phyloP scores from a whole-genome alignment of 2,113 vertebrate species.

The Hydrolagus affinis region DNA sequence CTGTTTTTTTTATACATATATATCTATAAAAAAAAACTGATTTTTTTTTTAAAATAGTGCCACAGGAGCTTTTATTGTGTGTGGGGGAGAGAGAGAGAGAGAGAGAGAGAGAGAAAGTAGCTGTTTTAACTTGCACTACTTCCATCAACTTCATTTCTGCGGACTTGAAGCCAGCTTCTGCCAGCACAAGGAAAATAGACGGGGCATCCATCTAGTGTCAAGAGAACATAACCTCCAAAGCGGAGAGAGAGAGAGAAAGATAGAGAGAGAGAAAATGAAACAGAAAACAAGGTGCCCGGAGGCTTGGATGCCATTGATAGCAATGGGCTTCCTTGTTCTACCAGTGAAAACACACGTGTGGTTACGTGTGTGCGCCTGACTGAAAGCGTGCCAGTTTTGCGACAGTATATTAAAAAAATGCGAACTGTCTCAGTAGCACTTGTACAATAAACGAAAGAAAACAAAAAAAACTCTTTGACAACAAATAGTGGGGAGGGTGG shows the following conservation, averaged over 20 bases:
- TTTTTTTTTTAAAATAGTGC: conserved; percentile 9
- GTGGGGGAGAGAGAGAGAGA: conserved; percentile 38
- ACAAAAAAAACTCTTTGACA: conserved; percentile 33
- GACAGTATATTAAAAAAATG: conserved; percentile 40
- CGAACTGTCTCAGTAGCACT: conserved; percentile 53
- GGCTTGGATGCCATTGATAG: conserved; percentile 43
- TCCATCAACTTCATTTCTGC: conserved; percentile 19
- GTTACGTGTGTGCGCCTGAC: conserved; percentile 45
- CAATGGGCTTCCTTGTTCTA: conserved; percentile 48
- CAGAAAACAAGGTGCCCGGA: conserved; percentile 37
- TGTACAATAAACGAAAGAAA: conserved; percentile 51
- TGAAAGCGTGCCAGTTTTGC: conserved; percentile 45
- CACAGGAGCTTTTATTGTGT: conserved; percentile 36
- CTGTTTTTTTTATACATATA: conserved; percentile 32
- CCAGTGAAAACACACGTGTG: conserved; percentile 45
- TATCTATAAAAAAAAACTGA: neutral
- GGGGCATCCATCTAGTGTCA: conserved; percentile 47
- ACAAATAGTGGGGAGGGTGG: no score
- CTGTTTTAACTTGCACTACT: conserved; percentile 44
- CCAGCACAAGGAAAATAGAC: conserved; percentile 46
- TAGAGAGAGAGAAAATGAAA: conserved; percentile 33
- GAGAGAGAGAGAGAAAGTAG: conserved; percentile 42
- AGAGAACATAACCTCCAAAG: conserved; percentile 39
- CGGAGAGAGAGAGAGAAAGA: neutral
- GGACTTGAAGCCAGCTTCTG: conserved; percentile 41